Evolutionary conservation across 2,797 vertebrate genomes (phyloP), one percentile per base, ranked within the genome.

Genomic region (Hydrocynus forskahlii): DNA sequence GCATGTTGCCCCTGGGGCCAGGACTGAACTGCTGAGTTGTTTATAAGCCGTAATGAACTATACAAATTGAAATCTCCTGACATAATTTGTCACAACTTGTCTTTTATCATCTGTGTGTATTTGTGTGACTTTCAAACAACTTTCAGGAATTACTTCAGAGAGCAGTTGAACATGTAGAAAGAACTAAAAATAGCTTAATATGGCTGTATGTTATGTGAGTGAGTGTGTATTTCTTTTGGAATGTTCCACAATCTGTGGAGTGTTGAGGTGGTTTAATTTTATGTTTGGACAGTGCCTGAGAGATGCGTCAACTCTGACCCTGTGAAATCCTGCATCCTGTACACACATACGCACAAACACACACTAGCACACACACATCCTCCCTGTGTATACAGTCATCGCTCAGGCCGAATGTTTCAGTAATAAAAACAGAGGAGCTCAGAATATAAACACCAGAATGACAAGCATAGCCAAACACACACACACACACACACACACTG

Each of bases 361-460:
- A 48, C 50, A 29, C 68, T 9, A 45, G 40, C 71, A 59, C 29
- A 66, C 52, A 77, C 74, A 84, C 17, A 69, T 52, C 45, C 50
- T 72, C 50, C 50, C 19, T 72, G 50, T 72, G 23, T 72, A 72
- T 54, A 72, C 40, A 62, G 68, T 79, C 76, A 81, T 78, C 74
- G 68, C 78, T 77, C 74, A 80, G 68, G 68, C 80, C 77, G 82
- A 55, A 84, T 60, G 76, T 76, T 80, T 75, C 54, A 73, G 43
- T 83, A 83, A 83, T 79, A 78, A 83, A 83, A 79, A 79, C 77
- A 83, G 43, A 13, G 16, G 67, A 16, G 45, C 66, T 72, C 74
- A 57, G 75, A 84, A 80, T 60, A 77, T 84, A 84, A 84, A 84
- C 82, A 84, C 52, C 74, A 55, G 68, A 70, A 16, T 29, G 43